These are phyloP conservation scores for Nephrotoma appendiculata DNA, from an alignment of 2,888 invertebrate species.

Conservation along the genomic window DNA sequence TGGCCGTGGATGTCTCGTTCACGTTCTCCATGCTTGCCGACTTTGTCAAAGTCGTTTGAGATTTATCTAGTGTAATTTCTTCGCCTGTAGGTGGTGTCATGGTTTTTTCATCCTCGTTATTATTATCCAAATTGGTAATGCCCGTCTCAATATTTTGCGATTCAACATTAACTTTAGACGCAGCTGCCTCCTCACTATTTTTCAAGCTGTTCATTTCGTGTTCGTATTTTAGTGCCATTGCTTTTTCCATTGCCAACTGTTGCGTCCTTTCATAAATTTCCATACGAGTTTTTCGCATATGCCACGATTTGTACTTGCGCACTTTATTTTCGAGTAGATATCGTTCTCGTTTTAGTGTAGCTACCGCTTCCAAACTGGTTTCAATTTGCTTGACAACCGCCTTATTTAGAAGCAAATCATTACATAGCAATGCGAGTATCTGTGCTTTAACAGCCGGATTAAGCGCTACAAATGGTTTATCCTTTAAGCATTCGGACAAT, in stretches of 20 bases:
- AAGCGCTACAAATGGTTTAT: slow-evolving; percentile 73
- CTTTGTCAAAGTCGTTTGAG: slow-evolving; percentile 7
- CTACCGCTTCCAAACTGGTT: slow-evolving; percentile 69
- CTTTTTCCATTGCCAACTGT: slow-evolving; percentile 24
- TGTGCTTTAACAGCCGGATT: slow-evolving; percentile 76
- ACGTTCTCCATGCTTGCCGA: slow-evolving; percentile 8
- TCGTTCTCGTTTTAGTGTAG: slow-evolving; percentile 76
- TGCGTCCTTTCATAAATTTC: slow-evolving; percentile 50
- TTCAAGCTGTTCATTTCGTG: background rate
- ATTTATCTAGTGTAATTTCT: slow-evolving; percentile 8
- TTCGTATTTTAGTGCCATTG: slow-evolving; percentile 28
- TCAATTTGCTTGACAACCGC: slow-evolving; percentile 83
- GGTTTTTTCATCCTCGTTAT: background rate
- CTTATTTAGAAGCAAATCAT: slow-evolving; percentile 88
- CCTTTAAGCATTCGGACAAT: slow-evolving; percentile 62
- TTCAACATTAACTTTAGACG: slow-evolving; percentile 22
- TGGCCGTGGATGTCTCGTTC: background rate
- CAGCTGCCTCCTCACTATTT: background rate
- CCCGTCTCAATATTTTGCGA: slow-evolving; percentile 19
- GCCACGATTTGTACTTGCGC: slow-evolving; percentile 61
- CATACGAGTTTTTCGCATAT: slow-evolving; percentile 57
- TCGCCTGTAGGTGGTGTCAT: background rate
- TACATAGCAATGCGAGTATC: slow-evolving; percentile 82
- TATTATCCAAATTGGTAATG: slow-evolving; percentile 4
- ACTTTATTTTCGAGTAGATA: slow-evolving; percentile 89